These are phyloP conservation scores for Allobates femoralis DNA, from an alignment of 2,797 vertebrate genomes.

Conservation along the genomic window DNA sequence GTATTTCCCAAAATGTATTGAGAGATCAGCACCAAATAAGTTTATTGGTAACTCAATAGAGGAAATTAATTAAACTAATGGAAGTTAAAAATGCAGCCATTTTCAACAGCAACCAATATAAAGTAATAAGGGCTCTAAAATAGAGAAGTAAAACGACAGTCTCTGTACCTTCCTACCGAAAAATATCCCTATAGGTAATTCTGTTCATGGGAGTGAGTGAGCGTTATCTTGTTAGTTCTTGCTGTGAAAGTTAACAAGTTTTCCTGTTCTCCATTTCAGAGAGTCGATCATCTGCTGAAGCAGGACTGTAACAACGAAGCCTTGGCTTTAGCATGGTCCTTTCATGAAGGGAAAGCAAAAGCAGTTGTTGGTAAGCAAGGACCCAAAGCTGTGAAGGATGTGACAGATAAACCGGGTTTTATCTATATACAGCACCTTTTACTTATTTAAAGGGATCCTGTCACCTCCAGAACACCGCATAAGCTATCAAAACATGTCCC, in stretches of 20 bases:
- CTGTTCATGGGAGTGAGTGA: neutral
- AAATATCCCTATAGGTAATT: neutral
- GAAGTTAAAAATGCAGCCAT: neutral
- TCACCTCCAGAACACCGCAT: too few relatives aligned
- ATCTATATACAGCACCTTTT: neutral
- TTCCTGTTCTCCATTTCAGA: slow-evolving; percentile 71
- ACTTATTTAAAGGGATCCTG: neutral
- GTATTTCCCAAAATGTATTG: too few relatives aligned
- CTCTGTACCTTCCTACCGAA: too few relatives aligned
- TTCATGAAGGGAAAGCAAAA: slow-evolving; percentile 94
- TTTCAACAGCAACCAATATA: neutral
- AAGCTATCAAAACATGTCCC: too few relatives aligned
- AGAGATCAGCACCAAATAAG: too few relatives aligned
- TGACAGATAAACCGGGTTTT: neutral
- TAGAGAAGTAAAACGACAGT: neutral
- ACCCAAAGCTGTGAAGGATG: neutral
- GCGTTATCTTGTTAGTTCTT: too few relatives aligned
- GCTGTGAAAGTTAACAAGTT: neutral
- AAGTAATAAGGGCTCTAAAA: neutral
- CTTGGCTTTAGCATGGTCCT: slow-evolving; percentile 92
- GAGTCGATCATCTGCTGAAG: slow-evolving; percentile 90
- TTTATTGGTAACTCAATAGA: neutral
- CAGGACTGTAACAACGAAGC: slow-evolving; percentile 92
- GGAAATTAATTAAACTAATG: neutral
- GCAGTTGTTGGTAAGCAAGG: slow-evolving; percentile 89